Evolutionary conservation across 2,888 invertebrate genomes (phyloP), one percentile per base, ranked within the genome.

Genomic region (Drosophila picticornis): DNA sequence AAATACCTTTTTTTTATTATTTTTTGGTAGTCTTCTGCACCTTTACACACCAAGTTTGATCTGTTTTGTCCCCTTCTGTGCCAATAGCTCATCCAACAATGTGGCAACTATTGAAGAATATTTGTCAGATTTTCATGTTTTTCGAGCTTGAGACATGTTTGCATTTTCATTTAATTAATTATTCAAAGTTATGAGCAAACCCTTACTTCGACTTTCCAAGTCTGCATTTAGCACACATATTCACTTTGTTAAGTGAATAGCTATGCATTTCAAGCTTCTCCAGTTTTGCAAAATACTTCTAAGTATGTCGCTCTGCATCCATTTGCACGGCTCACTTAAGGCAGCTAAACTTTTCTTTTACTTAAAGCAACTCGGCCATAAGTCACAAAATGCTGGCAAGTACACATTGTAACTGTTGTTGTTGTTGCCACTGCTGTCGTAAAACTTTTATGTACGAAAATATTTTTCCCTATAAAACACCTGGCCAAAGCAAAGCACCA

Each of bases 371-470:
- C 79, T 78, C 56, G 36, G 46, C 68, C 58, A 78, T 72, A 78
- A 87, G 85, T 73, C 64, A 69, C 75, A 81, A 81, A 84, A 87
- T 75, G 55, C 69, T 67, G 16, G 55, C 58, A 61, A 70, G 73
- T 75, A 68, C 67, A 84, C 79, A 74, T 38, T 74, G 78, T 81
- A 56, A 53, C 34, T 66, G 43, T 55, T 46, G 55, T 57, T 66
- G 50, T 59, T 61, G 57, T 55, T 66, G 66, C 68, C 70, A 63
- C 56, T 63, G 72, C 72, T 84, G 71, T 65, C 83, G 82, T 87
- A 88, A 89, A 84, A 84, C 75, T 84, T 84, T 89, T 90, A 84
- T 90, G 79, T 81, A 78, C 74, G 83, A 89, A 81, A 84, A 84
- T 82, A 84, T 84, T 87, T 84, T 90, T 72, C 59, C 50, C 59